These are phyloP conservation scores for Carcina quercana DNA, from an alignment of 2,888 invertebrate genomes.

Conservation along the genomic window DNA sequence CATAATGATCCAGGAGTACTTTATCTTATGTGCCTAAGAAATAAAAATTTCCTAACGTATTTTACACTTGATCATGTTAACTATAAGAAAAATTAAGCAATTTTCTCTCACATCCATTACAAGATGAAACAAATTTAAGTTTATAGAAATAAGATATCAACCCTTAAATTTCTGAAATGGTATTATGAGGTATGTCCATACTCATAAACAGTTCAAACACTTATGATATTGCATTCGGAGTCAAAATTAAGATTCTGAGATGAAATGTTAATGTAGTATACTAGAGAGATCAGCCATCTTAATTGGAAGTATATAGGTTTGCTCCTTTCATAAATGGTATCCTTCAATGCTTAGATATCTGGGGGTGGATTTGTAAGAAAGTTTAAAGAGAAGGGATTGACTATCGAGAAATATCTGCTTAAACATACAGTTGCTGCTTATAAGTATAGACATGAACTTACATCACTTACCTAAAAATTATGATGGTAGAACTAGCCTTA, in stretches of 20 bases:
- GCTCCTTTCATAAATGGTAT: too few species aligned
- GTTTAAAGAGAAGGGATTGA: too few species aligned
- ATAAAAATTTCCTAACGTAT: constrained; percentile 65
- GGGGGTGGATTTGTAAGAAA: too few species aligned
- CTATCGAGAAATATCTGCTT: too few species aligned
- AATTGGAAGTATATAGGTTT: too few species aligned
- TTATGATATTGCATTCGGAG: too few species aligned
- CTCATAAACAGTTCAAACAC: constrained; percentile 35
- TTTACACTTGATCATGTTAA: constrained; percentile 61
- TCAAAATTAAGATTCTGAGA: too few species aligned
- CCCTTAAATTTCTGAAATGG: constrained; percentile 33
- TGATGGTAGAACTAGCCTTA: constrained; percentile 57
- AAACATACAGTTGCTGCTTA: too few species aligned
- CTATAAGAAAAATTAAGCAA: constrained; percentile 43
- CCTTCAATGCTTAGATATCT: too few species aligned
- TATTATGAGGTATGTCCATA: constrained; percentile 33
- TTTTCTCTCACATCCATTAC: constrained; percentile 36
- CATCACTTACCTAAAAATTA: constrained; percentile 44
- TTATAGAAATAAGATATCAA: constrained; percentile 30
- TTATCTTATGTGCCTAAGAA: constrained; percentile 67
- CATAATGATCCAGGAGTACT: constrained; percentile 58
- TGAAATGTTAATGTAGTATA: too few species aligned
- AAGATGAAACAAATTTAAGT: constrained; percentile 25
- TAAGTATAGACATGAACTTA: constrained; percentile 31
- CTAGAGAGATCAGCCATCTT: too few species aligned